Percentiles rank a stretch among this genome's conserved stretches.
These are phyloP conservation scores for Halcyon chelicuti DNA, from an alignment of 2,797 vertebrate genomes.

Conservation along the genomic window DNA sequence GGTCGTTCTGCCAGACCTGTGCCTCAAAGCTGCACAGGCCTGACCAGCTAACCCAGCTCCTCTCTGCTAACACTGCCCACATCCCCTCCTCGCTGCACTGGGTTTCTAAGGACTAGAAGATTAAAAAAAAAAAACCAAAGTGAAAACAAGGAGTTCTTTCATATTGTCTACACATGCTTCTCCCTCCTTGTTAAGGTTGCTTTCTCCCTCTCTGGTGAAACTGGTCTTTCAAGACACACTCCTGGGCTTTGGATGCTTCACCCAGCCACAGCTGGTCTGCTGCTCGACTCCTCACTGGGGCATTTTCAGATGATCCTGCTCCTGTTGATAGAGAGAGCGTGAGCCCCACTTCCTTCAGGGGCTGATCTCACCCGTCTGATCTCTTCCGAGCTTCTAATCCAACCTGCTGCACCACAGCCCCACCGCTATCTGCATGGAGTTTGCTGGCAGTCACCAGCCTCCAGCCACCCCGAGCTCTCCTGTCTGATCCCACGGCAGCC, in stretches of 20 bases:
- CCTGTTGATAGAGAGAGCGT: neutral
- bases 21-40: neutral
- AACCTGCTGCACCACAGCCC: neutral
- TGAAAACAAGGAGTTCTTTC: neutral
- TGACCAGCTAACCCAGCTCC: neutral
- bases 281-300: neutral
- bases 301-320: neutral
- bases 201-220: neutral
- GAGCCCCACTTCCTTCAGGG: neutral
- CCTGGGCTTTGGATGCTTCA: neutral
- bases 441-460: neutral
- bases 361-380: neutral
- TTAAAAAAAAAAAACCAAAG: neutral
- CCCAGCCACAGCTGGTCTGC: neutral
- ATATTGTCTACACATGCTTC: neutral
- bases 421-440: neutral
- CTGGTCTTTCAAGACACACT: neutral
- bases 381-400: neutral
- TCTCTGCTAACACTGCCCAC: neutral
- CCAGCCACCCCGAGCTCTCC: neutral
- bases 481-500: neutral
- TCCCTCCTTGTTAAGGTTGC: neutral
- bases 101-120: neutral
- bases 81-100: neutral
- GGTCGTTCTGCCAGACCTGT: neutral